Base-by-base conservation (phyloP, 1,140 invertebrate species). In the Metopolophium dirhodum region DNA sequence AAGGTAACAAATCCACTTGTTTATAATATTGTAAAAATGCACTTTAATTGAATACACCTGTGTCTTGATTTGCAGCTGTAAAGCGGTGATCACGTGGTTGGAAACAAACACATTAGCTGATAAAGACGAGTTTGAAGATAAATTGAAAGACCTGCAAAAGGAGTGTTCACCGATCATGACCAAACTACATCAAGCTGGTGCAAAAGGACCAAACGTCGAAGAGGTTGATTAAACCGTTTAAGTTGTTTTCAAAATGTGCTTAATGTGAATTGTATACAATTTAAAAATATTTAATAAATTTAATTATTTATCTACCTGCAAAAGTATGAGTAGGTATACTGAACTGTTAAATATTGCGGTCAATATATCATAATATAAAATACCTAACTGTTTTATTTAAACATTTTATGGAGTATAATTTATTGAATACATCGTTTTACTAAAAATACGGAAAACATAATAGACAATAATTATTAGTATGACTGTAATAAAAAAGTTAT, bases 51-150 rank as follows among this genome's bases (percentile, higher is more conserved):
- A 47, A 49, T 87, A 6, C 45, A 6, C 8, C 2, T 47, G 30
- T 88, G 51, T 30, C 18, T 87, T 30, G 7, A 9, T 3, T 54
- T 57, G 41, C 22, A 94, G 95, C 95, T 22, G 95, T 95, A 18
- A 90, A 87, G n/a, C 93, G 0, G 87, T 94, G 2, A 85, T 94
- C 22, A 90, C 96, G 96, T 94, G 94, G 94, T 86, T 94, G 82
- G 94, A 94, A 14, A 93, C 93, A 11, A 94, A 94, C 37, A 90
- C 94, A 9, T 95, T 97, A 35, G 98, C 98, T 1, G 96, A 97
- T 93, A 97, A 97, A 94, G 96, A 97, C 20, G 97, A 98, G 94
- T 97, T 96, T 94, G 97, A 98, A 93, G 95, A 97, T 94, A 97
- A 97, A 94, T 95, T 98, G 92, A 97, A 97, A 94, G 96, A 97